A percentile compares a stretch with the other conserved stretches of the same genome.
phyloP scores from a whole-genome alignment of 1,140 invertebrate species.

The Eulimnadia texana region DNA sequence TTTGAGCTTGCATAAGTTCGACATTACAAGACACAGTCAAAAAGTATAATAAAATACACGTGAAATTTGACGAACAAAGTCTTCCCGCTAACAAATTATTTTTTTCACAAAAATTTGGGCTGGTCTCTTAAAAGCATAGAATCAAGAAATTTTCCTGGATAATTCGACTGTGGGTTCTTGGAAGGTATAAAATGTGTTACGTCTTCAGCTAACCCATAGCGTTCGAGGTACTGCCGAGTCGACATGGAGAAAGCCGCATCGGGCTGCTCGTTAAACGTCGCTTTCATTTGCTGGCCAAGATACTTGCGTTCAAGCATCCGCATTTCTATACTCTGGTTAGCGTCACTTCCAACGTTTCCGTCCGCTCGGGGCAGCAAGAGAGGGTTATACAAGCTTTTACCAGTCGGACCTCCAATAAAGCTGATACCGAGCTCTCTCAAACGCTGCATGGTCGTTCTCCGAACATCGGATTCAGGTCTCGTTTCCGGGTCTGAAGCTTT shows the following conservation, averaged over 20 bases:
- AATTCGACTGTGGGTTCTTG: neutral
- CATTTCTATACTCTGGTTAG: conserved; percentile 5
- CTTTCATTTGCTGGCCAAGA: neutral
- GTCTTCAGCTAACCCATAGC: conserved; percentile 9
- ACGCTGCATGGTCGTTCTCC: conserved; percentile 3
- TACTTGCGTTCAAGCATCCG: neutral
- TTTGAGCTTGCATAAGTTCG: no score
- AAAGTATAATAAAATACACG: no score
- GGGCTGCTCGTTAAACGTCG: neutral
- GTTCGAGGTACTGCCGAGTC: conserved; percentile 9
- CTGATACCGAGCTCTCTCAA: conserved; percentile 14
- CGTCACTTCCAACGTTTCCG: neutral
- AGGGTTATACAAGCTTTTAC: neutral
- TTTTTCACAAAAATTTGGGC: conserved; percentile 14
- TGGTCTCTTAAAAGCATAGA: conserved; percentile 13
- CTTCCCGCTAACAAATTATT: neutral
- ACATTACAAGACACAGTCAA: no score
- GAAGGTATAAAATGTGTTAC: neutral
- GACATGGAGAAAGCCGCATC: conserved; percentile 2
- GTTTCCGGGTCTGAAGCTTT: neutral
- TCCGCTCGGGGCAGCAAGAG: neutral
- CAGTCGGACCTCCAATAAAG: neutral
- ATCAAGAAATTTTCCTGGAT: conserved; percentile 7
- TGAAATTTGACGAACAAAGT: neutral
- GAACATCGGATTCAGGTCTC: neutral